Base-by-base conservation (phyloP, 2,797 vertebrate genomes). In the Euthynnus affinis region DNA sequence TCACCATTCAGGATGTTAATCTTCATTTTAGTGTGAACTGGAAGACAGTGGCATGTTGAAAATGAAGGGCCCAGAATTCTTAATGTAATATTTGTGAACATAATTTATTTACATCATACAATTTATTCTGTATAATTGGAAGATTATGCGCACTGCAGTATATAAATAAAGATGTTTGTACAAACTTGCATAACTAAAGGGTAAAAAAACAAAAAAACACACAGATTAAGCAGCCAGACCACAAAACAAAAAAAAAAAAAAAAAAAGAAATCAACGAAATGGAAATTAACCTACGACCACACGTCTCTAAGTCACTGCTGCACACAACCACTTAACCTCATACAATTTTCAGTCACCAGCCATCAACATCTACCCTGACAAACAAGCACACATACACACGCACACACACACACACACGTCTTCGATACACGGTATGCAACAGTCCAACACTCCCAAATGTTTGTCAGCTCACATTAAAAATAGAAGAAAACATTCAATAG, bases 121-220 rank as follows among this genome's bases (percentile, higher is more conserved):
- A 90, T 88, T 93, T 90, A 89, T 87, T 92, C 83, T 92, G 86
- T 92, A 86, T 92, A 90, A 93, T 87, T 85, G 91, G 88, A 92
- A 86, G 93, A 91, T 90, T 93, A 94, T 71, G 88, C 92, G 69
- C 87, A 93, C 89, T 66, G 89, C 89, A 93, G 91, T 93, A 93
- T 94, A 95, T 95, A 96, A 96, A 96, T 95, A 94, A 94, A 91
- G 91, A 93, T 78, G 87, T 91, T 93, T 94, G 88, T 94, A 95
- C 94, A 95, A 95, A 95, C 93, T 93, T 92, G 90, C 89, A 91
- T 88, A 93, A 93, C 93, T 94, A 95, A 93, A 91, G 78, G 88
- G 44, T 83, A 76, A 85, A 89, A 76, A 60, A 59, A 29, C 23
- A 72, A 83, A 78, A 72, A 83, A 78, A 83, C 55, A 85, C 74